A percentile compares a stretch with the other conserved stretches of the same genome.
These are phyloP conservation scores for Poecilia wingei DNA, from an alignment of 2,797 vertebrate species.

Conservation along the genomic window DNA sequence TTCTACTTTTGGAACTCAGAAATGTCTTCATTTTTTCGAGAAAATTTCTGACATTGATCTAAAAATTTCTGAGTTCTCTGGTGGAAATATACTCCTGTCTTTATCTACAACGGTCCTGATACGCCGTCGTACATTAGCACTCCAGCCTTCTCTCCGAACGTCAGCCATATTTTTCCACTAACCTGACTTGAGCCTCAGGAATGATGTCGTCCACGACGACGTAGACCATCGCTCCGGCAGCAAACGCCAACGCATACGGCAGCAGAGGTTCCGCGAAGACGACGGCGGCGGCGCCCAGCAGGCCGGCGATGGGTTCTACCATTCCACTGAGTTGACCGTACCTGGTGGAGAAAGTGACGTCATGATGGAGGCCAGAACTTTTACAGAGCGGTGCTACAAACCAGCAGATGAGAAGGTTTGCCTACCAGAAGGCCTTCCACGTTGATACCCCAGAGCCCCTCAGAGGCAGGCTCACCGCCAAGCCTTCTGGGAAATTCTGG, in stretches of 20 bases:
- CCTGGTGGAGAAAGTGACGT: conserved; percentile 69
- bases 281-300: conserved; percentile 87
- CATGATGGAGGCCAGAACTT: not conserved
- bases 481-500: conserved; percentile 97
- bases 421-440: conserved; percentile 93
- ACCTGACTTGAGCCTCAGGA: conserved; percentile 95
- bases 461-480: conserved; percentile 94
- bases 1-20: too few species aligned
- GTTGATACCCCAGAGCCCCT: conserved; percentile 88
- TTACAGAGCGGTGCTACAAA: not conserved
- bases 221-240: conserved; percentile 95
- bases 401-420: not conserved
- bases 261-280: conserved; percentile 89
- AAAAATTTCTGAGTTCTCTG: too few species aligned
- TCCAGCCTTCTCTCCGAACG: not conserved
- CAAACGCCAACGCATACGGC: conserved; percentile 93
- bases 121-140: not conserved
- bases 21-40: too few species aligned
- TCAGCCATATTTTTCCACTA: conserved; percentile 14
- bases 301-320: conserved; percentile 92
- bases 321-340: conserved; percentile 96
- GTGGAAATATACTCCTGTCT: too few species aligned
- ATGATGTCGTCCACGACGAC: conserved; percentile 97
- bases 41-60: too few species aligned
- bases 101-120: too few species aligned